Conservation (phyloP, 1,140 invertebrate species). For the Nephotettix cincticeps region DNA sequence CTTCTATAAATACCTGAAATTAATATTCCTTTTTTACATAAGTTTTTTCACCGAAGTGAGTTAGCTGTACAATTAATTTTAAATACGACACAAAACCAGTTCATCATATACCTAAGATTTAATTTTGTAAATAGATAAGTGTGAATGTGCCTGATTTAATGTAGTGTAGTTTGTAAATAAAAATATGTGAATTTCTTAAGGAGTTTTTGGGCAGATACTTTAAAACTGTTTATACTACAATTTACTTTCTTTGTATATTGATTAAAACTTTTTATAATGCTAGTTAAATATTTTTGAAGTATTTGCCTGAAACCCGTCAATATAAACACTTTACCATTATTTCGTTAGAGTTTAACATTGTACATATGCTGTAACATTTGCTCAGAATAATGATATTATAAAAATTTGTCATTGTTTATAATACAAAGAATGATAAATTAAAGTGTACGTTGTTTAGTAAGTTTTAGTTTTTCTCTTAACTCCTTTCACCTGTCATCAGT, state of each 20-base stretch:
- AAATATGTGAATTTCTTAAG: neutral
- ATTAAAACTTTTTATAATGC: neutral
- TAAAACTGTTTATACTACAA: neutral
- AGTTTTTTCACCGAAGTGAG: too few species aligned
- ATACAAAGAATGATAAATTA: too few species aligned
- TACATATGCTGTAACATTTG: constrained; percentile 4
- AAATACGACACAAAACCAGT: too few species aligned
- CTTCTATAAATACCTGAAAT: too few species aligned
- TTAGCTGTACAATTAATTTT: too few species aligned
- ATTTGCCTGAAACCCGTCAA: neutral
- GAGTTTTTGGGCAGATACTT: neutral
- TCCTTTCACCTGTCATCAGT: too few species aligned
- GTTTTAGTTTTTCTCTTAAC: too few species aligned
- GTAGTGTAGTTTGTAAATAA: neutral
- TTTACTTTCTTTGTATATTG: neutral
- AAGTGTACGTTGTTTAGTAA: too few species aligned
- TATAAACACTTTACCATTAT: neutral
- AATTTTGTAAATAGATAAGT: neutral
- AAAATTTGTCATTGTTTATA: too few species aligned
- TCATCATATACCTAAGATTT: neutral
- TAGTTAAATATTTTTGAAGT: neutral
- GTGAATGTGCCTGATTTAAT: neutral
- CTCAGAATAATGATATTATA: too few species aligned
- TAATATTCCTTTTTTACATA: too few species aligned
- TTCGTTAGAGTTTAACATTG: neutral